Base-by-base conservation (phyloP, 1,140 invertebrate genomes). In the Monochamus saltuarius region DNA sequence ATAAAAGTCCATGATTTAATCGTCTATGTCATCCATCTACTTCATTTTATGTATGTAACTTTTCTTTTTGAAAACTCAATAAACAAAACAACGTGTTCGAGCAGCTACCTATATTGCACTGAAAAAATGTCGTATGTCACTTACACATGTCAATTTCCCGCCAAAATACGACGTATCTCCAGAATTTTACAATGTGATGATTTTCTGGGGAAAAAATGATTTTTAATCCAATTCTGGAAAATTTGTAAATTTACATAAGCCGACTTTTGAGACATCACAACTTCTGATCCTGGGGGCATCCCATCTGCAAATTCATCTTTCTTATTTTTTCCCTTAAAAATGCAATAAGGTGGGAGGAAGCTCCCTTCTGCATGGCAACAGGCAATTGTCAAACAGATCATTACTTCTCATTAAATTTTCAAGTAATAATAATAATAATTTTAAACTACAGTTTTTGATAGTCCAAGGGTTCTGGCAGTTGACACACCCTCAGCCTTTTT, bases 181-280 rank as follows among this genome's bases (percentile, higher is more conserved):
- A 29, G 22, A 29, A 29, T 29, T 29, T 29, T 29, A 29, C 22
- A 29, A 29, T 29, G 22, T n/a, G n/a, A n/a, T n/a, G n/a, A n/a
- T n/a, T n/a, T 29, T 29, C 22, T 29, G 22, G 22, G 6, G 22
- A 29, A n/a, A n/a, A 29, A 29, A 35, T 72, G 59, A 14, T 65
- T 51, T 62, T 71, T 65, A 35, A 75, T 50, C 71, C 75, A 77
- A 46, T 71, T 57, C 13, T 68, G 43, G 62, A 79, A 79, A 37
- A 79, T 42, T 16, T 74, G 66, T 11, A 67, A 19, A 47, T 67
- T 78, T n/a, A 79, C 61, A 50, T 75, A 76, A 0, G 67, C 57
- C 4, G 76, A 78, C 56, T 76, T 75, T 67, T 74, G 61, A 36
- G 67, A 70, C 70, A 77, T 73, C 22, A 59, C 71, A 9, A 73